Conservation (phyloP, 2,113 vertebrate species). For the Lamprotornis superbus region DNA sequence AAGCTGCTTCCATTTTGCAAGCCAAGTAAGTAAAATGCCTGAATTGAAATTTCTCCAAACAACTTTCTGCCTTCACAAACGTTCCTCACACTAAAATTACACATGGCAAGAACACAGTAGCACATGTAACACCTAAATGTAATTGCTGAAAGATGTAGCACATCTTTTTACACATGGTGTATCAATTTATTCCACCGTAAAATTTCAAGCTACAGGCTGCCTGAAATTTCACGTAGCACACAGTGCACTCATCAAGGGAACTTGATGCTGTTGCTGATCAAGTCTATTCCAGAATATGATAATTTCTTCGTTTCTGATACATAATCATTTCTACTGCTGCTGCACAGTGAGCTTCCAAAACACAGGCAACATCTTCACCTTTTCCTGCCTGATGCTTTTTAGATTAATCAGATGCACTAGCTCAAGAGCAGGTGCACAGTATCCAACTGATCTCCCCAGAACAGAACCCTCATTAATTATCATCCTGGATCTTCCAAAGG, state of each 20-base stretch:
- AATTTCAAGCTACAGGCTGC: background rate
- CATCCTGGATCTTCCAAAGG: background rate
- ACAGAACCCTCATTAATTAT: background rate
- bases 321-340: background rate
- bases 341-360: background rate
- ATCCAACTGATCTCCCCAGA: background rate
- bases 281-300: fast-evolving
- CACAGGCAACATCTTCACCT: background rate
- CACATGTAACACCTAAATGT: background rate
- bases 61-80: background rate
- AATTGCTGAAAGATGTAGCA: background rate
- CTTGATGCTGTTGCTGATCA: background rate
- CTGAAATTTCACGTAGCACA: background rate
- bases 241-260: background rate
- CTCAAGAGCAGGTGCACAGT: background rate
- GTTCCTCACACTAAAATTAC: background rate
- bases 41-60: background rate
- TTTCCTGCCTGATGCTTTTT: background rate
- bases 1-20: background rate
- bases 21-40: background rate
- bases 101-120: background rate
- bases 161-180: background rate
- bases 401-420: background rate
- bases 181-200: background rate
- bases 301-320: background rate